Evolutionary conservation across 2,888 invertebrate genomes (phyloP).

Genomic region (Agrotis ipsilon): DNA sequence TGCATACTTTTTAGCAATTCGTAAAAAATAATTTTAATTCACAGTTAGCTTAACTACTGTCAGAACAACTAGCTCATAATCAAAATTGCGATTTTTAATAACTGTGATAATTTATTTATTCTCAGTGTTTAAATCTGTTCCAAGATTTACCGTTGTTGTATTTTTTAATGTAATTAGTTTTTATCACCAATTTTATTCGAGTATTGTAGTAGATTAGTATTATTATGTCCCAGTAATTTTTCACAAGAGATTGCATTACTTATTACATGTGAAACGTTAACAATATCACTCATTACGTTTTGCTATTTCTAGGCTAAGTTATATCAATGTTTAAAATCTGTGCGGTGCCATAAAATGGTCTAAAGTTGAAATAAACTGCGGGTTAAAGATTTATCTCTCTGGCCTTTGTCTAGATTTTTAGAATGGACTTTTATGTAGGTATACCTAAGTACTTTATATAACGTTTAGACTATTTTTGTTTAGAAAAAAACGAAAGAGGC

Average conservation of each 20-base stretch:
- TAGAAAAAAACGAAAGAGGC: too few species aligned
- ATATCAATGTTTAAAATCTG: constrained; percentile 19
- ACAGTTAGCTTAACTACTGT: too few species aligned
- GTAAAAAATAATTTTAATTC: too few species aligned
- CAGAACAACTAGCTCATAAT: too few species aligned
- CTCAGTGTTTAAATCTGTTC: not conserved
- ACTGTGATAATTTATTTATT: not conserved
- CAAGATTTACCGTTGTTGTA: not conserved
- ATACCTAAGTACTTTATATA: not conserved
- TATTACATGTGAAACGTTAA: constrained; percentile 13
- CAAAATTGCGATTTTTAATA: too few species aligned
- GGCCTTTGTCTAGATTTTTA: constrained; percentile 2
- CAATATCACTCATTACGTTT: constrained; percentile 3
- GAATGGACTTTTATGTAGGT: not conserved
- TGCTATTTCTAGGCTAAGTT: constrained; percentile 4
- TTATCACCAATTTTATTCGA: not conserved
- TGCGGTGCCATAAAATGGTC: not conserved
- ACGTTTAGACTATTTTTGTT: not conserved
- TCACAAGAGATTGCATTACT: constrained; percentile 19
- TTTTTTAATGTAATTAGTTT: not conserved
- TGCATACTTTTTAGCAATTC: too few species aligned
- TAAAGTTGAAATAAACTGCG: not conserved
- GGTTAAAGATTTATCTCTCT: not conserved
- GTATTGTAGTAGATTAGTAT: not conserved
- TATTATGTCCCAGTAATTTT: constrained; percentile 12